Evolutionary conservation across 2,888 invertebrate genomes (phyloP).

Genomic region (Drosophila mercatorum): DNA sequence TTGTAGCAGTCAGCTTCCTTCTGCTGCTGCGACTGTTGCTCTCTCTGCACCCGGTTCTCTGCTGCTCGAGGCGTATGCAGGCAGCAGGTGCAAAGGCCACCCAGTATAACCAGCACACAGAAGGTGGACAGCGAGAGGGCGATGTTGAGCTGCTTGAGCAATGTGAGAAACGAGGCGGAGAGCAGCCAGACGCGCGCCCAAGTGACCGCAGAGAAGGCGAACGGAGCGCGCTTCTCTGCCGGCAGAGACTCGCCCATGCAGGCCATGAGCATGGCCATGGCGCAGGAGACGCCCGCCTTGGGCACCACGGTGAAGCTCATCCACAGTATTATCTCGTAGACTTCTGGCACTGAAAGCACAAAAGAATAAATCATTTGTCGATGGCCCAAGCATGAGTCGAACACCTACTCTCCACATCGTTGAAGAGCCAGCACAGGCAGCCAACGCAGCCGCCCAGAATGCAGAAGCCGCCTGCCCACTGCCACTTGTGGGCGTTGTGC

Average conservation of each 20-base stretch:
- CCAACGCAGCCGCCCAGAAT: constrained; percentile 82
- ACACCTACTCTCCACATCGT: constrained; percentile 72
- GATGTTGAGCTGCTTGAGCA: constrained; percentile 79
- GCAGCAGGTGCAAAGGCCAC: constrained; percentile 81
- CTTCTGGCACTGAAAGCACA: constrained; percentile 69
- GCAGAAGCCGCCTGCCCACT: constrained; percentile 82
- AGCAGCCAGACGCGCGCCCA: constrained; percentile 84
- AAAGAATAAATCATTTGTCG: constrained; percentile 9
- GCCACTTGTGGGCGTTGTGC: constrained; percentile 82
- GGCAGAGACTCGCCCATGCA: constrained; percentile 83
- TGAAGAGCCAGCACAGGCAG: constrained; percentile 83
- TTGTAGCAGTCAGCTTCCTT: constrained; percentile 29
- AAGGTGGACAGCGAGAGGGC: constrained; percentile 82
- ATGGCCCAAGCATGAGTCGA: too few relatives aligned
- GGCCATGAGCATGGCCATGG: constrained; percentile 83
- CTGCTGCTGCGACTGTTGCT: background rate
- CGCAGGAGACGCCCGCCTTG: constrained; percentile 83
- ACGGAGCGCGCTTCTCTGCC: constrained; percentile 75
- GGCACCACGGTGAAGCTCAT: constrained; percentile 83
- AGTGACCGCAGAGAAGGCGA: constrained; percentile 82
- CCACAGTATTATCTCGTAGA: constrained; percentile 78
- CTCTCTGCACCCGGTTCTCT: background rate
- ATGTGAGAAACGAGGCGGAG: constrained; percentile 83
- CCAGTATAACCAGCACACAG: constrained; percentile 77
- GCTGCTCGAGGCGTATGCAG: constrained; percentile 44